Evolutionary conservation across 92 coral and sea anemone species (phyloP).

Genomic region (Epizoanthus stellaris): DNA sequence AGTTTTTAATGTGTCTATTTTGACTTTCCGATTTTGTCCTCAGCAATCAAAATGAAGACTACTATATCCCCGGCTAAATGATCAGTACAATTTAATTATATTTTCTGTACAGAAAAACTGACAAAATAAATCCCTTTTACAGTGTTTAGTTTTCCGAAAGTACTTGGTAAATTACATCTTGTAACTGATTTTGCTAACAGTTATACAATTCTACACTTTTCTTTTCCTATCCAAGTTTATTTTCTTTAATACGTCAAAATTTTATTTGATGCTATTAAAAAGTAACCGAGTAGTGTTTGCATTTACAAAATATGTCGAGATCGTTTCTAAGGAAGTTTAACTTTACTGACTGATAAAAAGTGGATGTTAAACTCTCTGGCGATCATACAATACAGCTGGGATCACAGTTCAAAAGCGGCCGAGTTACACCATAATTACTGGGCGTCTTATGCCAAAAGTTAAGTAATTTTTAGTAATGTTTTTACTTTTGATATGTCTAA

Average conservation of each 20-base stretch:
- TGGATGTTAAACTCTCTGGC: background rate
- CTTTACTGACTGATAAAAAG: background rate
- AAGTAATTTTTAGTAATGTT: background rate
- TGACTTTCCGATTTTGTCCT: too few species aligned
- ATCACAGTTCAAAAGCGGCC: background rate
- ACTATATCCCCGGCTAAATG: too few species aligned
- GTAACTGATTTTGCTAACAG: too few species aligned
- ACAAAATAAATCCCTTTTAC: too few species aligned
- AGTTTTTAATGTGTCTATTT: too few species aligned
- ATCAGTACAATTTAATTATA: too few species aligned
- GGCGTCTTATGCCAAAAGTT: background rate
- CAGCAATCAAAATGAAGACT: too few species aligned
- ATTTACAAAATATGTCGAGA: background rate
- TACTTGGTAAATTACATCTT: too few species aligned
- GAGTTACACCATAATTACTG: background rate
- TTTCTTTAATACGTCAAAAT: background rate
- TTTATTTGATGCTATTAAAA: background rate
- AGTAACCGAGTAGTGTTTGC: conserved; percentile 10
- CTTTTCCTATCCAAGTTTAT: background rate
- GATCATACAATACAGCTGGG: background rate
- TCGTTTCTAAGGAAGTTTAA: background rate
- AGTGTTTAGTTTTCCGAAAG: too few species aligned
- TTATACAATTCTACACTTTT: background rate
- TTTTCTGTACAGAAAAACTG: too few species aligned
- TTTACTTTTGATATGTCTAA: too few species aligned